Evolutionary conservation across 2,888 invertebrate genomes (phyloP).

Genomic region (Drosophila macrospina): DNA sequence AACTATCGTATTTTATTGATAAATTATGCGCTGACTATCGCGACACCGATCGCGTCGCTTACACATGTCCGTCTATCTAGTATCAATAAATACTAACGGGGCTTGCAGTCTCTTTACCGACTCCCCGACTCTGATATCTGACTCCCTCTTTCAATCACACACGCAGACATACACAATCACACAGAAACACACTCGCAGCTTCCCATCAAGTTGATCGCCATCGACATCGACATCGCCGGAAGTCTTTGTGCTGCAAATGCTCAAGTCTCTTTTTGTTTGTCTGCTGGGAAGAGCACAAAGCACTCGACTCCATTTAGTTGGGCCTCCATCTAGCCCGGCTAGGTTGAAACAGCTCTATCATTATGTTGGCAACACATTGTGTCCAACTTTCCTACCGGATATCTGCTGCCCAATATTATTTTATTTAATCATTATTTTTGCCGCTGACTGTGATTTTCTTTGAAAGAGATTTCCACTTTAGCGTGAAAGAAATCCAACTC

Average conservation of each 20-base stretch:
- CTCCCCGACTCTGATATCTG: no score
- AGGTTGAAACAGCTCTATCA: conserved; percentile 38
- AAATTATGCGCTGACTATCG: conserved; percentile 71
- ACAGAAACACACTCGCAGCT: conserved; percentile 24
- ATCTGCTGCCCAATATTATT: conserved; percentile 44
- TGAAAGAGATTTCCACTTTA: conserved; percentile 3
- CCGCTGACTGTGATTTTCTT: conserved; percentile 14
- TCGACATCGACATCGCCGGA: conserved; percentile 58
- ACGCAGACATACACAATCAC: not conserved
- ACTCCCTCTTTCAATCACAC: not conserved
- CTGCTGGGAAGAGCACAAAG: conserved; percentile 19
- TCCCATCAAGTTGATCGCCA: conserved; percentile 45
- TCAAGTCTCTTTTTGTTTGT: conserved; percentile 39
- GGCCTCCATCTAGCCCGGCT: conserved; percentile 7
- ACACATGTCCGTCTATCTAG: conserved; percentile 67
- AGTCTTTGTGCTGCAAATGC: conserved; percentile 68
- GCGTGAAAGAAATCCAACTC: not conserved
- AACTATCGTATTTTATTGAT: conserved; percentile 71
- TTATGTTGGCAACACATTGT: conserved; percentile 48
- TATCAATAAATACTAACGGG: conserved; percentile 77
- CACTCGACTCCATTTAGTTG: conserved; percentile 33
- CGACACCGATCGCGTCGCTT: conserved; percentile 72
- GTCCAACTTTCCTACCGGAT: conserved; percentile 52
- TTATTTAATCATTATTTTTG: conserved; percentile 43
- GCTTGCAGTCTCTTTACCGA: conserved; percentile 25